Conservation (phyloP, 2,113 vertebrate species). For the Myotis yumanensis region DNA sequence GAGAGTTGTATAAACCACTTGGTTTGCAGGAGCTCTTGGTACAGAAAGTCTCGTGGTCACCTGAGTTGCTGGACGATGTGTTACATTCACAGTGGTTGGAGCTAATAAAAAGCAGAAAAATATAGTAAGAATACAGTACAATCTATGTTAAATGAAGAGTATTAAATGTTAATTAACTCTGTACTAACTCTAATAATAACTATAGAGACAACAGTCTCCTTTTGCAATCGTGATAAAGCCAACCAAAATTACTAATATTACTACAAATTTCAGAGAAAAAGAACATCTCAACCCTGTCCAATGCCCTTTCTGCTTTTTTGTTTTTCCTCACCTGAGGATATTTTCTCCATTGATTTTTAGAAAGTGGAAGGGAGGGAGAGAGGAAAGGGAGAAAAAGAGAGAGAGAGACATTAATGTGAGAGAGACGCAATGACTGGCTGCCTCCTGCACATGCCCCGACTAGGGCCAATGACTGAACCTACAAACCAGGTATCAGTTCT, state of each 20-base stretch:
- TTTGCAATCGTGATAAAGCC: background rate
- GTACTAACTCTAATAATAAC: background rate
- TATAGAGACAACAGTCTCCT: background rate
- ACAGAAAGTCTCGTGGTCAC: slow-evolving; percentile 83
- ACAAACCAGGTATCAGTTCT: no score
- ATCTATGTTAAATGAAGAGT: background rate
- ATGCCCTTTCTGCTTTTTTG: background rate
- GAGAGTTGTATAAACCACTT: slow-evolving; percentile 86
- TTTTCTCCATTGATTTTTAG: no score
- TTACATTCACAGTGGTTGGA: slow-evolving; percentile 86
- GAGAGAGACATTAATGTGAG: no score
- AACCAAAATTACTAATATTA: background rate
- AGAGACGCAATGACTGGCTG: no score
- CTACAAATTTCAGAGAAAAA: slow-evolving; percentile 2
- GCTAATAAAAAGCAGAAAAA: slow-evolving; percentile 76
- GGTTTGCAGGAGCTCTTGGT: slow-evolving; percentile 83
- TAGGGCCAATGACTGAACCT: no score
- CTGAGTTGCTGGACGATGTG: slow-evolving; percentile 85
- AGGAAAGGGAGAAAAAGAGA: no score
- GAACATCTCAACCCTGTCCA: background rate
- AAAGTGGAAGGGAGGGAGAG: no score
- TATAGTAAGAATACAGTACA: slow-evolving; percentile 4
- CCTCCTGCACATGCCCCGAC: no score
- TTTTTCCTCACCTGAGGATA: background rate
- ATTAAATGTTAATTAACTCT: slow-evolving; percentile 1